These are phyloP conservation scores for Ariopsis seemanni DNA, from an alignment of 2,113 vertebrate species.

Conservation along the genomic window DNA sequence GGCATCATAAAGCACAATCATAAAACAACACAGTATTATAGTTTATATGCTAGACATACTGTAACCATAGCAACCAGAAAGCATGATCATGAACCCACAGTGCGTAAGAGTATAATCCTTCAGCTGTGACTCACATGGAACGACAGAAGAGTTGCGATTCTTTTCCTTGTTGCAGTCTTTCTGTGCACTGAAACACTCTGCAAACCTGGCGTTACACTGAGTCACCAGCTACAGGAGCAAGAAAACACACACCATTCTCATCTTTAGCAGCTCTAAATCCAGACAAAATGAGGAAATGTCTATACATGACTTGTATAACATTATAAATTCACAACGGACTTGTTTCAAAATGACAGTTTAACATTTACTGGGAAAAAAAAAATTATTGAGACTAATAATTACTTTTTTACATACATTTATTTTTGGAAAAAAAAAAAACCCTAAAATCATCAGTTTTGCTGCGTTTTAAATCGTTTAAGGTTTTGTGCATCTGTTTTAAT, in stretches of 20 bases:
- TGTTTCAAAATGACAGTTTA: neutral
- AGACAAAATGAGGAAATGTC: neutral
- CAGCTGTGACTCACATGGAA: conserved; percentile 83
- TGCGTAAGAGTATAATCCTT: too few species aligned
- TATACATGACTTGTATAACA: neutral
- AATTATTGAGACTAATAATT: too few species aligned
- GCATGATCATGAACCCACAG: neutral
- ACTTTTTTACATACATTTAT: neutral
- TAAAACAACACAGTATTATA: neutral
- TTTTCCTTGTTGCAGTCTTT: conserved; percentile 98
- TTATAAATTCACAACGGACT: neutral
- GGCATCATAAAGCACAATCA: neutral
- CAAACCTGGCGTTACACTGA: conserved; percentile 86
- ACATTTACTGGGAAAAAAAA: too few species aligned
- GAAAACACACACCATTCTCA: neutral
- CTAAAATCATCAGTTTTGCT: neutral
- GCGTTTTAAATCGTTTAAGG: neutral
- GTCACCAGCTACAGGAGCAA: conserved; percentile 80
- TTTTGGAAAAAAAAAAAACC: neutral
- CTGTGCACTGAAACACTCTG: conserved; percentile 91
- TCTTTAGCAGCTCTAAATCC: neutral
- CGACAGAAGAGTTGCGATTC: conserved; percentile 91
- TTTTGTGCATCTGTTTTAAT: neutral
- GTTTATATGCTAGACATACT: neutral
- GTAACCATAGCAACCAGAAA: neutral